Conservation (phyloP, 2,113 vertebrate genomes). For the Ancistrus triradiatus region DNA sequence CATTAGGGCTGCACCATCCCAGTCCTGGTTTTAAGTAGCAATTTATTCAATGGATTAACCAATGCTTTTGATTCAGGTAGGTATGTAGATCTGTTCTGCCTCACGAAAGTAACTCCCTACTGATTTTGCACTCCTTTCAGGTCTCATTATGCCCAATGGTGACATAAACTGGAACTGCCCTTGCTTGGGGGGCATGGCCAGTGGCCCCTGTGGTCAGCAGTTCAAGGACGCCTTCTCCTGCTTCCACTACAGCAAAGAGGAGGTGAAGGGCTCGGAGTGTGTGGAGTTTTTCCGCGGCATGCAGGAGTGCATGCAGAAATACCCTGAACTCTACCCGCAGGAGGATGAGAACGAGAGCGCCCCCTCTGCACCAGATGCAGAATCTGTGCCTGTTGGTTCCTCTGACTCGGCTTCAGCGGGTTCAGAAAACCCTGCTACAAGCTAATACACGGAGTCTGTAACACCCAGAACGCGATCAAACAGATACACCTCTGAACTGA, state of each 20-base stretch:
- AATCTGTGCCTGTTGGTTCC: slow-evolving; percentile 8
- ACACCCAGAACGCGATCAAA: slow-evolving; percentile 8
- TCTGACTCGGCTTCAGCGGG: slow-evolving; percentile 37
- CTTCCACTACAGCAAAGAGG: slow-evolving; percentile 93
- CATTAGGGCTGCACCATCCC: too few species aligned
- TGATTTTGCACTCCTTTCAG: slow-evolving; percentile 55
- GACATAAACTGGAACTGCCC: slow-evolving; percentile 99
- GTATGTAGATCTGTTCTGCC: background rate
- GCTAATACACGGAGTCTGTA: slow-evolving; percentile 49
- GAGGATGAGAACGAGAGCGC: slow-evolving; percentile 78
- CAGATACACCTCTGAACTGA: background rate
- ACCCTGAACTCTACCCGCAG: slow-evolving; percentile 92
- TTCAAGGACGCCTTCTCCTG: slow-evolving; percentile 98
- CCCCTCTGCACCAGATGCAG: slow-evolving; percentile 38
- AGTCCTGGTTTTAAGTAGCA: too few species aligned
- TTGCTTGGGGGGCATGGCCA: slow-evolving; percentile 94
- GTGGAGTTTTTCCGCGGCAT: slow-evolving; percentile 88
- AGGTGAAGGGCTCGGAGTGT: slow-evolving; percentile 93
- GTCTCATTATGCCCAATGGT: slow-evolving; percentile 88
- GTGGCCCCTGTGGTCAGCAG: slow-evolving; percentile 91
- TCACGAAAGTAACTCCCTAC: background rate
- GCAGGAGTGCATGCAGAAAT: slow-evolving; percentile 97
- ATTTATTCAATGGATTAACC: too few species aligned
- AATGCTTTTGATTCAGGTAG: too few species aligned
- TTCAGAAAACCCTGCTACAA: slow-evolving; percentile 52